phyloP scores from a whole-genome alignment of 1,140 invertebrate genomes.

The Philotrypesis tridentata region DNA sequence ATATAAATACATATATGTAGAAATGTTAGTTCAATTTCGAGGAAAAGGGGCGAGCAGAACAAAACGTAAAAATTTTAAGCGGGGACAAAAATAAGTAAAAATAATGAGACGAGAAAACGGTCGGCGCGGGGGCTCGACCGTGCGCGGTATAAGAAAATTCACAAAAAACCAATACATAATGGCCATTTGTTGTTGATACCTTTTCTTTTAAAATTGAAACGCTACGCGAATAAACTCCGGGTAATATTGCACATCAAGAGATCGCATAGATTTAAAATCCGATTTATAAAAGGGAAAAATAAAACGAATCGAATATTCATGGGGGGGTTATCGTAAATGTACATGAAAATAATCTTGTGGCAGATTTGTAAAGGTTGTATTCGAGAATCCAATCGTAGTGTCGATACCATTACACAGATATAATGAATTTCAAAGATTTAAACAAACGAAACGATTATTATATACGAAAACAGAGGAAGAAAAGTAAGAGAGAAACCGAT shows the following conservation, averaged over 20 bases:
- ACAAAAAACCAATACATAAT: constrained; percentile 9
- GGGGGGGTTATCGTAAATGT: neutral
- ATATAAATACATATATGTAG: constrained; percentile 55
- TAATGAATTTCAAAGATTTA: constrained; percentile 13
- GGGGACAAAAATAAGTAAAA: neutral
- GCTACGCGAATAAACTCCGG: constrained; percentile 12
- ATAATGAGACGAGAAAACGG: constrained; percentile 27
- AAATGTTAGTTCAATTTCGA: constrained; percentile 59
- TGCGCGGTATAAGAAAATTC: constrained; percentile 44
- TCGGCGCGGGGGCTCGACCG: constrained; percentile 48
- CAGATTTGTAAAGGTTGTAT: constrained; percentile 59
- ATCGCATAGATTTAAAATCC: constrained; percentile 2
- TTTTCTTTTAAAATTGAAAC: constrained; percentile 41
- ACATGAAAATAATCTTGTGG: constrained; percentile 18
- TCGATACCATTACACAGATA: constrained; percentile 13
- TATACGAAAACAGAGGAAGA: too few species aligned
- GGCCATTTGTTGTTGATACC: constrained; percentile 58
- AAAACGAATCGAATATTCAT: constrained; percentile 4
- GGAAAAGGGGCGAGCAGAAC: constrained; percentile 40
- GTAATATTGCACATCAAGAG: constrained; percentile 19
- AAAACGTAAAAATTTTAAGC: constrained; percentile 8
- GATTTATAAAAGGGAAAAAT: constrained; percentile 15
- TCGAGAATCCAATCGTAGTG: constrained; percentile 50
- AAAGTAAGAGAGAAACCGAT: constrained; percentile 8
- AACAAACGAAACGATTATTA: constrained; percentile 2